These are phyloP conservation scores for Diaprepes abbreviatus DNA, from an alignment of 2,888 invertebrate genomes.

Conservation along the genomic window DNA sequence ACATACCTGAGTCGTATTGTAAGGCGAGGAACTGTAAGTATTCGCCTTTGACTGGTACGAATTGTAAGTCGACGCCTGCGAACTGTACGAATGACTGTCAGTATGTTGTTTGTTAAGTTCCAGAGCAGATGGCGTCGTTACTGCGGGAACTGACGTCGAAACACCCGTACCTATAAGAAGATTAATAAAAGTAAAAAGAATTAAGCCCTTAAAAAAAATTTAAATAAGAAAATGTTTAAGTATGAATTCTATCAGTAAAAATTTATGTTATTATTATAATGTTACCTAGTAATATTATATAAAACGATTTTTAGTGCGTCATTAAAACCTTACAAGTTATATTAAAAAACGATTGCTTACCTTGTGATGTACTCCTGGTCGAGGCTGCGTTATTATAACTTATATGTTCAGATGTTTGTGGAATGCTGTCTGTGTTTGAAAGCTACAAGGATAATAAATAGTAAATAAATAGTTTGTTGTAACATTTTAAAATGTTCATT, in stretches of 20 bases:
- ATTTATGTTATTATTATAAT: no score
- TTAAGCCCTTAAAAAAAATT: no score
- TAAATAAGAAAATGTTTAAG: no score
- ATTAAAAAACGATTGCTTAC: no score
- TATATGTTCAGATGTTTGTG: constrained; percentile 65
- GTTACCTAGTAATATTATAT: no score
- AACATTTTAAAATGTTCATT: no score
- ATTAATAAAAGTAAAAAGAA: no score
- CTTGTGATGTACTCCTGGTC: constrained; percentile 64
- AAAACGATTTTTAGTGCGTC: no score
- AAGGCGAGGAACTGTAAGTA: constrained; percentile 61
- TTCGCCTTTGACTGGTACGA: constrained; percentile 64
- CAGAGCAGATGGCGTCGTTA: constrained; percentile 50
- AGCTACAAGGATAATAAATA: no score
- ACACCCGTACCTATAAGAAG: constrained; percentile 51
- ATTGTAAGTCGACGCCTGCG: constrained; percentile 67
- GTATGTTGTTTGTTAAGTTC: constrained; percentile 62
- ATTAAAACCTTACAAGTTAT: no score
- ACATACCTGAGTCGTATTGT: constrained; percentile 63
- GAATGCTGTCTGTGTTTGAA: constrained; percentile 65
- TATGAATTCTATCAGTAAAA: no score
- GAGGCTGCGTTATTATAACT: constrained; percentile 63
- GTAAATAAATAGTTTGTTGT: no score
- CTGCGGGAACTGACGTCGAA: constrained; percentile 55
- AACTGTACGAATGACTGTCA: constrained; percentile 62